Percentiles rank a stretch among this genome's conserved stretches.
These are phyloP conservation scores for Falco punctatus DNA, from an alignment of 2,113 vertebrate species.

Conservation along the genomic window DNA sequence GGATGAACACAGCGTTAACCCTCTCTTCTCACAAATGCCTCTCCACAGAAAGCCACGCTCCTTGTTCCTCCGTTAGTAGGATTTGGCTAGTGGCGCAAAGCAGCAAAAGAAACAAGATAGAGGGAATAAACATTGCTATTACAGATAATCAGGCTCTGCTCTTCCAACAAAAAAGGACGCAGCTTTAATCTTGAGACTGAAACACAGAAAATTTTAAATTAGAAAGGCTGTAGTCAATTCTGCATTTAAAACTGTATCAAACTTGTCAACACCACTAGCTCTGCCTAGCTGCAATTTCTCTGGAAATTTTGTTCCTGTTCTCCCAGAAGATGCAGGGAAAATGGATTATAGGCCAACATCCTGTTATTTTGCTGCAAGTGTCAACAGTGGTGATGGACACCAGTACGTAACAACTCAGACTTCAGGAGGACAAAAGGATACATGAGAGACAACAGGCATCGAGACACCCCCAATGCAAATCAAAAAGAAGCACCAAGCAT, in stretches of 20 bases:
- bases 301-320: background rate
- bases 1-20: background rate
- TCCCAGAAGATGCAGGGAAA: background rate
- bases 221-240: background rate
- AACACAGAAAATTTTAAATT: background rate
- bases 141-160: too few species aligned
- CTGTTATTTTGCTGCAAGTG: background rate
- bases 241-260: background rate
- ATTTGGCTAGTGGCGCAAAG: background rate
- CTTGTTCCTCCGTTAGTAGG: background rate
- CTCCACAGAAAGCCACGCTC: background rate
- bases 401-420: background rate
- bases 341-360: background rate
- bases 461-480: background rate
- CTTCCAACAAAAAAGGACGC: background rate
- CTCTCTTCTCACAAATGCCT: background rate
- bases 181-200: background rate
- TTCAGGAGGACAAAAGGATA: background rate
- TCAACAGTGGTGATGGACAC: background rate
- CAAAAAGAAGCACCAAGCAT: background rate
- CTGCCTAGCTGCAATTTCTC: background rate
- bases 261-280: background rate
- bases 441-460: accelerated
- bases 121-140: background rate
- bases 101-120: background rate